A percentile compares a stretch with the other conserved stretches of the same genome.
Evolutionary conservation across 2,888 invertebrate genomes (phyloP).

Genomic region (Megaustenia siamemsis): DNA sequence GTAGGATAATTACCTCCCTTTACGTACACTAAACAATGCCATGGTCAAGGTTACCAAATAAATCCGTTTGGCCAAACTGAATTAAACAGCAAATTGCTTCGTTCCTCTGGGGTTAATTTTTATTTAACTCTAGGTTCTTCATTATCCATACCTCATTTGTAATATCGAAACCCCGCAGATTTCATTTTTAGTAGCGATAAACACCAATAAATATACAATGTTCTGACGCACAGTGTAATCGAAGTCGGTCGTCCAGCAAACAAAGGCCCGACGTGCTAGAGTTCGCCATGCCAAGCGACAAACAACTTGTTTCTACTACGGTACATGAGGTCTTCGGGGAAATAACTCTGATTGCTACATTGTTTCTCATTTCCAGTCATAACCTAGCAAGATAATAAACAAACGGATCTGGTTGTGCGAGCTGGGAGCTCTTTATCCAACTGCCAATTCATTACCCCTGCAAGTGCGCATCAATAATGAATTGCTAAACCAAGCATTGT

Average conservation of each 20-base stretch:
- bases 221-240: not conserved
- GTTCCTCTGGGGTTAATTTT: not conserved
- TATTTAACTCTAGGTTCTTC: constrained; percentile 5
- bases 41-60: too few relatives aligned
- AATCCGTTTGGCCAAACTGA: too few relatives aligned
- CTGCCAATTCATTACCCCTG: constrained; percentile 30
- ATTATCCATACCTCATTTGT: not conserved
- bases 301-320: constrained; percentile 35
- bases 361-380: constrained; percentile 50
- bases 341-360: constrained; percentile 53
- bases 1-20: too few relatives aligned
- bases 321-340: constrained; percentile 46
- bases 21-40: too few relatives aligned
- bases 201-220: constrained; percentile 3
- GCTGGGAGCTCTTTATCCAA: constrained; percentile 7
- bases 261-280: not conserved
- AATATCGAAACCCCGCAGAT: not conserved
- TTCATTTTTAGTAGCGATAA: constrained; percentile 36
- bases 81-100: not conserved
- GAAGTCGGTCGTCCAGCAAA: not conserved
- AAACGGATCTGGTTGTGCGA: constrained; percentile 23
- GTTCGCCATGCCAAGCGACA: constrained; percentile 5
- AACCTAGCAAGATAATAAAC: constrained; percentile 26
- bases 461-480: constrained; percentile 50
- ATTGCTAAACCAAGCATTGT: not conserved